A percentile compares a stretch with the other conserved stretches of the same genome.
These are phyloP conservation scores for Zosterops japonicus DNA, from an alignment of 2,113 vertebrate genomes.

Conservation along the genomic window DNA sequence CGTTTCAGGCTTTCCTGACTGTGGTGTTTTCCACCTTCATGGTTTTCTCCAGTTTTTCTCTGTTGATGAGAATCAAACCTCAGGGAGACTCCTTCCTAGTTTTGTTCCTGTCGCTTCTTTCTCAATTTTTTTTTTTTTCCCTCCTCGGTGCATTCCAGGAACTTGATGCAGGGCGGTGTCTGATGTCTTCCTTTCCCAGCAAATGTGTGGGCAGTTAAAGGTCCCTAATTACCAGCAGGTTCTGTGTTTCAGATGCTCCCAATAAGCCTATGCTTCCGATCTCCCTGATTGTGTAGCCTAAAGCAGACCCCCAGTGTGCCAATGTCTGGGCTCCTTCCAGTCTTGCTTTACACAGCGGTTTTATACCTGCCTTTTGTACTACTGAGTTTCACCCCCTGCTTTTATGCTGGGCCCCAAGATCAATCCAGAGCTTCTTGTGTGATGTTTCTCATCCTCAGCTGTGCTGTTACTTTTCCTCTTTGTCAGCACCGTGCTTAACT, in stretches of 20 bases:
- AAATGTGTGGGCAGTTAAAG: conserved; percentile 53
- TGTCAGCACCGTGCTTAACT: neutral
- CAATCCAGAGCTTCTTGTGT: neutral
- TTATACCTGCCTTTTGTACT: neutral
- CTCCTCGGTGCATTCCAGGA: neutral
- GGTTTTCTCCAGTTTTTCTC: neutral
- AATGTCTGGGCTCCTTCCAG: conserved; percentile 47
- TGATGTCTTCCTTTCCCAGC: conserved; percentile 39
- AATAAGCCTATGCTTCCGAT: conserved; percentile 49
- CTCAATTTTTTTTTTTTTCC: neutral
- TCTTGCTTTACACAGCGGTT: neutral
- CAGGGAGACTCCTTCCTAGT: neutral
- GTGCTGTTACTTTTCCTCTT: neutral
- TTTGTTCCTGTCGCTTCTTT: neutral
- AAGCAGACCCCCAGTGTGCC: conserved; percentile 29
- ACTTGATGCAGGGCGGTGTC: neutral
- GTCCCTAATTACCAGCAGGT: conserved; percentile 34
- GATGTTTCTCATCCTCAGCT: neutral
- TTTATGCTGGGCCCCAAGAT: neutral
- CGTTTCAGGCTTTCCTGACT: rapidly evolving
- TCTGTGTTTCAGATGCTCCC: conserved; percentile 58
- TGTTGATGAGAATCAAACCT: neutral
- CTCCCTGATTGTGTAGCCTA: conserved; percentile 28
- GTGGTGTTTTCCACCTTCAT: neutral
- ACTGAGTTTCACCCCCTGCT: neutral